A percentile compares a stretch with the other conserved stretches of the same genome.
These are phyloP conservation scores for Mirounga angustirostris DNA, from an alignment of 2,113 vertebrate species.

Conservation along the genomic window DNA sequence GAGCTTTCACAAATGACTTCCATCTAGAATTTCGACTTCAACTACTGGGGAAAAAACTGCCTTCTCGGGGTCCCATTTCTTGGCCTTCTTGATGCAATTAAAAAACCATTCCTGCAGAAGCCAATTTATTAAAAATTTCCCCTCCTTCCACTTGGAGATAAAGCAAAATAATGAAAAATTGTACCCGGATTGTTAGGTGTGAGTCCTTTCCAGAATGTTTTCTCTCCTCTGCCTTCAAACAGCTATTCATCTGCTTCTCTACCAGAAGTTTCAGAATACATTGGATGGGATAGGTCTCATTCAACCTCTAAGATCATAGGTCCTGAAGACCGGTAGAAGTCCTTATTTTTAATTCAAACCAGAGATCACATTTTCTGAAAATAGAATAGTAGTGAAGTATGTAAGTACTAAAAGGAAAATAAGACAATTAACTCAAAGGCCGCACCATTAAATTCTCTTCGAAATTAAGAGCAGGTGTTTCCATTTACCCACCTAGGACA, in stretches of 20 bases:
- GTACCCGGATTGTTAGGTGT: not conserved
- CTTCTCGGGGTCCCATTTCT: not conserved
- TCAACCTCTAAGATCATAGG: not conserved
- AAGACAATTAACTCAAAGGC: constrained; percentile 23
- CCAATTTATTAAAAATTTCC: not conserved
- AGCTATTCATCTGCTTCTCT: not conserved
- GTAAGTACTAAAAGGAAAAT: not conserved
- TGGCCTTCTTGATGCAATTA: not conserved
- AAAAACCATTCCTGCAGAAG: not conserved
- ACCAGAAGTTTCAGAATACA: not conserved
- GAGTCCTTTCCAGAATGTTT: not conserved
- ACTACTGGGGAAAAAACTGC: not conserved
- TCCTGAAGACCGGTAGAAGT: not conserved
- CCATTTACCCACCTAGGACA: not conserved
- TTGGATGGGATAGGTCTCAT: not conserved
- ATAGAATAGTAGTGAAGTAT: not conserved
- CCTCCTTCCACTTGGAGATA: not conserved
- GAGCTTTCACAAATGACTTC: not conserved
- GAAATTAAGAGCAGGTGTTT: constrained; percentile 4
- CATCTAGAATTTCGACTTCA: not conserved
- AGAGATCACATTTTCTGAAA: not conserved
- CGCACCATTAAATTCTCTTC: not conserved
- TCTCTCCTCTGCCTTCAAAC: not conserved
- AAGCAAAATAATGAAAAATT: not conserved
- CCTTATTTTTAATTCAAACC: not conserved